Evolutionary conservation across 2,113 vertebrate species (phyloP).

Genomic region (Hippopotamus amphibius): DNA sequence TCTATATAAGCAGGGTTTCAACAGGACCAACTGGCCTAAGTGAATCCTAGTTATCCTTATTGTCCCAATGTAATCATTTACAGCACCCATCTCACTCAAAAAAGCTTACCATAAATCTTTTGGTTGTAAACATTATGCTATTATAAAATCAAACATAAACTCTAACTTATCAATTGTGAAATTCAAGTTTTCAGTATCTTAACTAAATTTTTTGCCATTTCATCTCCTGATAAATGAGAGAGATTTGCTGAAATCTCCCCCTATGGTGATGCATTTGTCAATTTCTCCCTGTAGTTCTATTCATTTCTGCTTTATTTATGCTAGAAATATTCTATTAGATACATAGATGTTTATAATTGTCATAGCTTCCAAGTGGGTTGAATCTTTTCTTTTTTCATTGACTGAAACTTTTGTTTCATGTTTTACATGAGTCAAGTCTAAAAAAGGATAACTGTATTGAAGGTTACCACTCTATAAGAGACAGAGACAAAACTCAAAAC

Average conservation of each 20-base stretch:
- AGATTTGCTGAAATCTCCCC: neutral
- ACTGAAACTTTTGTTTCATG: neutral
- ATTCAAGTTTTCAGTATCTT: neutral
- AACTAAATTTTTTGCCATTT: neutral
- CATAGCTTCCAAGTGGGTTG: neutral
- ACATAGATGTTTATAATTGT: neutral
- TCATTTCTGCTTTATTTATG: neutral
- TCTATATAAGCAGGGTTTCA: neutral
- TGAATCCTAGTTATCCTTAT: neutral
- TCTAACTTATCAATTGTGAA: neutral
- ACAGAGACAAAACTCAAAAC: neutral
- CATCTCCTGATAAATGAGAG: neutral
- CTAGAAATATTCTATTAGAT: neutral
- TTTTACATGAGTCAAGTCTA: neutral
- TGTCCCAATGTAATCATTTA: neutral
- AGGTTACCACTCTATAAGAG: neutral
- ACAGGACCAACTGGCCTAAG: neutral
- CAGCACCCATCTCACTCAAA: neutral
- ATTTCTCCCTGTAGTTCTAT: neutral
- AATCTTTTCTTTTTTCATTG: neutral
- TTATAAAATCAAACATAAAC: slow-evolving; percentile 26
- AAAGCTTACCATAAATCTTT: neutral
- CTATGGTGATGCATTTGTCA: neutral
- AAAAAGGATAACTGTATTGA: neutral
- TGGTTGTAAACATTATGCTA: neutral